Evolutionary conservation across 2,113 vertebrate species (phyloP), one percentile per base, ranked within the genome.

Genomic region (Cyprinodon variegatus): DNA sequence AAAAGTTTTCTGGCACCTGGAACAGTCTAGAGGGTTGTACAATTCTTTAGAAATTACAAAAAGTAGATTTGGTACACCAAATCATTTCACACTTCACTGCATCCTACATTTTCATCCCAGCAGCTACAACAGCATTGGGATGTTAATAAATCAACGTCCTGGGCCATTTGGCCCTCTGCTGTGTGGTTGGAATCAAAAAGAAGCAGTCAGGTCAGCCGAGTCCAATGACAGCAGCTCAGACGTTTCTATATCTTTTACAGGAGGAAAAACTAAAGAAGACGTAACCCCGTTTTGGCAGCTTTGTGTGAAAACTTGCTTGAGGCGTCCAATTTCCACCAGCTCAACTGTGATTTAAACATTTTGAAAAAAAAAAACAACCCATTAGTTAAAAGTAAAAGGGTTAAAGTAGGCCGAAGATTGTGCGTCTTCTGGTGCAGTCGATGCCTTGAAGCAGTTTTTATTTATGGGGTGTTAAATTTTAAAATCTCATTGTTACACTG

Each of bases 81-180:
- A 45, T 77, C 39, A 78, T 87, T 88, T 89, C 82, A 87, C 82
- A 72, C 78, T 81, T 48, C 41, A 72, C 4, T 43, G 84, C 48
- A 29, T 76, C 46, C 48, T 57, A 37, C 59, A 68, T 77, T 84
- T 59, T 57, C 38, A 59, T 66, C n/a, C 38, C 41, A 62, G 70
- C 67, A 45, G 39, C 41, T 76, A 73, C 59, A 72, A 64, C 65
- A n/a, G 67, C 37, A 78, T 82, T 57, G 50, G 15, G 29, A 68
- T 77, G 48, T 59, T 61, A 72, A 79, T 63, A 75, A 86, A 75
- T 60, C 15, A 37, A 65, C 22, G 45, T 50, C 74, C 61, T 37
- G 61, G 59, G 62, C 37, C 37, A 82, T 75, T 29, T 2, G 48
- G 36, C 48, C 41, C 43, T 64, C 70, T 71, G 70, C 65, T 41